These are phyloP conservation scores for Sipha maydis DNA, from an alignment of 2,888 invertebrate species.

Conservation along the genomic window DNA sequence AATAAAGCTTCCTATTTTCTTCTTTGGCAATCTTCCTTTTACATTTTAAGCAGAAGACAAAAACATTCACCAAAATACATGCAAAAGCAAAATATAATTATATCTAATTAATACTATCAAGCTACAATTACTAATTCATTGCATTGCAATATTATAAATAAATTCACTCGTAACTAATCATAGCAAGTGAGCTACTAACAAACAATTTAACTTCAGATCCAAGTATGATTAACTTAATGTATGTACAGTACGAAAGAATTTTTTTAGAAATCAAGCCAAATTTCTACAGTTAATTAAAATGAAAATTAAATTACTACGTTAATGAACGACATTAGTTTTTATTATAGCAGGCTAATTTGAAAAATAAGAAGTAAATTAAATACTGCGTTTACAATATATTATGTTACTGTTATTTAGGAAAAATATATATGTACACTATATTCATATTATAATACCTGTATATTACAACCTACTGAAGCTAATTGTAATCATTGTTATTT, in stretches of 20 bases:
- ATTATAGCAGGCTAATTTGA: constrained; percentile 27
- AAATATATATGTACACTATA: neutral
- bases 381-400: neutral
- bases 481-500: constrained; percentile 52
- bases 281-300: neutral
- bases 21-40: constrained; percentile 52
- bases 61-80: constrained; percentile 54
- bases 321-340: constrained; percentile 18
- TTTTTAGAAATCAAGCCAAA: constrained; percentile 2
- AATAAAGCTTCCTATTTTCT: constrained; percentile 53
- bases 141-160: neutral
- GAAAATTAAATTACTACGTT: constrained; percentile 26
- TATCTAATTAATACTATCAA: constrained; percentile 21
- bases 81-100: constrained; percentile 56
- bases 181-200: neutral
- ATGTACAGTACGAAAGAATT: neutral
- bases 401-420: constrained; percentile 19
- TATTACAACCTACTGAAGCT: constrained; percentile 35
- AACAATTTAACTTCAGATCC: constrained; percentile 11
- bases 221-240: neutral
- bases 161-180: neutral
- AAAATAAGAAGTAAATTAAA: constrained; percentile 21
- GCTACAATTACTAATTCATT: constrained; percentile 22
- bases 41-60: constrained; percentile 55
- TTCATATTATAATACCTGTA: constrained; percentile 3